phyloP scores from a whole-genome alignment of 2,888 invertebrate genomes.

The Ctenicera cuprea region DNA sequence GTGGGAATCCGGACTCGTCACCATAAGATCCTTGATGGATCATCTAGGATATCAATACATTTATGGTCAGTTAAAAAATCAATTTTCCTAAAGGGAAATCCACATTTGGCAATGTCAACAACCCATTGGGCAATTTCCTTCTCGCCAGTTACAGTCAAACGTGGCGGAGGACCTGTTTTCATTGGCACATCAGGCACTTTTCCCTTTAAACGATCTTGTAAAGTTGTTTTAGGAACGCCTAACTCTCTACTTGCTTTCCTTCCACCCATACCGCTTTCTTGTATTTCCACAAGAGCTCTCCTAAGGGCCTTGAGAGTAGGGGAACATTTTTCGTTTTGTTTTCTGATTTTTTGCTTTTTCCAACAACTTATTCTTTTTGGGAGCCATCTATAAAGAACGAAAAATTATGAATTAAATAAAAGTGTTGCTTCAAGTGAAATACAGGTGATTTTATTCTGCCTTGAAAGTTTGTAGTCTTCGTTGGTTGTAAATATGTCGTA shows the following conservation, averaged over 20 bases:
- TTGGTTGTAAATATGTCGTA: no score
- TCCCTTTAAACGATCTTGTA: no score
- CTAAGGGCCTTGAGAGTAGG: slow-evolving; percentile 41
- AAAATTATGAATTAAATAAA: no score
- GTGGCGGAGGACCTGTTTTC: slow-evolving; percentile 60
- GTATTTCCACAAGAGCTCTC: slow-evolving; percentile 42
- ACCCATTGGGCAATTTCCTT: slow-evolving; percentile 61
- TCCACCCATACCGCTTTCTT: slow-evolving; percentile 22
- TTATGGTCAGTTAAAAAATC: slow-evolving; percentile 57
- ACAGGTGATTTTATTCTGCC: no score
- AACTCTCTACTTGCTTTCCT: slow-evolving; percentile 43
- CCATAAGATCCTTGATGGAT: slow-evolving; percentile 61
- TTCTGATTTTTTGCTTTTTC: no score
- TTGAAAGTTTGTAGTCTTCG: no score
- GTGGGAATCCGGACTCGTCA: slow-evolving; percentile 64
- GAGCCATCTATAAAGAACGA: neutral
- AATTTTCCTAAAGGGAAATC: slow-evolving; percentile 63
- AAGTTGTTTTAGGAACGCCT: slow-evolving; percentile 46
- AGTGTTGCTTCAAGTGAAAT: no score
- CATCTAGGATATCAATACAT: slow-evolving; percentile 58
- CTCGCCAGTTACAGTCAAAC: slow-evolving; percentile 58
- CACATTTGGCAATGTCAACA: no score
- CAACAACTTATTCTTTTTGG: neutral
- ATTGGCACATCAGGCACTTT: slow-evolving; percentile 53
- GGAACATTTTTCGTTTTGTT: slow-evolving; percentile 14